Conservation (phyloP, 2,797 vertebrate genomes). For the Malacoctenus gilli region DNA sequence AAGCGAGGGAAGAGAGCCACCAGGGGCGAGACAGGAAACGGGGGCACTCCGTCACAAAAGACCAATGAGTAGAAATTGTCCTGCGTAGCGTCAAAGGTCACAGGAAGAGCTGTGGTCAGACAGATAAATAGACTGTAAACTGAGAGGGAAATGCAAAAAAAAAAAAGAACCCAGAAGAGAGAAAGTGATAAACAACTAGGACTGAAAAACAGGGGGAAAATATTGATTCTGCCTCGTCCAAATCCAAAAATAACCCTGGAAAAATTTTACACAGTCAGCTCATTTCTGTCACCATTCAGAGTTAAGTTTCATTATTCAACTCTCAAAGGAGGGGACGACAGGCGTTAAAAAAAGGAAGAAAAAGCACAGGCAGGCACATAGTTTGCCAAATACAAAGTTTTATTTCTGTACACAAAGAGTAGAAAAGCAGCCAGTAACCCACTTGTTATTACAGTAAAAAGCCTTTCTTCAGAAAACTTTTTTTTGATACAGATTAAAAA, state of each 20-base stretch:
- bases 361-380: conserved; percentile 35
- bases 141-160: conserved; percentile 3
- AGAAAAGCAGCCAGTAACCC: conserved; percentile 83
- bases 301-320: conserved; percentile 42
- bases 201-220: conserved; percentile 22
- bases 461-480: conserved; percentile 77
- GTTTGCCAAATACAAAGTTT: conserved; percentile 90
- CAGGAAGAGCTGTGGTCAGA: conserved; percentile 7
- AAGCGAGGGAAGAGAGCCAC: conserved; percentile 37
- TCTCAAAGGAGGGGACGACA: conserved; percentile 42
- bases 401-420: conserved; percentile 87
- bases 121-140: conserved; percentile 2
- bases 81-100: conserved; percentile 12
- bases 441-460: conserved; percentile 82
- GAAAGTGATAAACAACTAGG: conserved; percentile 10
- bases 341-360: conserved; percentile 13
- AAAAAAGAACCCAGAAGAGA: conserved; percentile 10
- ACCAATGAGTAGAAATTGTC: conserved; percentile 19
- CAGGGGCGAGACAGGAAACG: conserved; percentile 44
- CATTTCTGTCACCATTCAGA: conserved; percentile 29
- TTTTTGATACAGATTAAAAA: conserved; percentile 79
- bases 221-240: conserved; percentile 33
- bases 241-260: conserved; percentile 50
- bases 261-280: conserved; percentile 36
- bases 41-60: conserved; percentile 39